Evolutionary conservation across 2,113 vertebrate genomes (phyloP).

Genomic region (Sprattus sprattus): DNA sequence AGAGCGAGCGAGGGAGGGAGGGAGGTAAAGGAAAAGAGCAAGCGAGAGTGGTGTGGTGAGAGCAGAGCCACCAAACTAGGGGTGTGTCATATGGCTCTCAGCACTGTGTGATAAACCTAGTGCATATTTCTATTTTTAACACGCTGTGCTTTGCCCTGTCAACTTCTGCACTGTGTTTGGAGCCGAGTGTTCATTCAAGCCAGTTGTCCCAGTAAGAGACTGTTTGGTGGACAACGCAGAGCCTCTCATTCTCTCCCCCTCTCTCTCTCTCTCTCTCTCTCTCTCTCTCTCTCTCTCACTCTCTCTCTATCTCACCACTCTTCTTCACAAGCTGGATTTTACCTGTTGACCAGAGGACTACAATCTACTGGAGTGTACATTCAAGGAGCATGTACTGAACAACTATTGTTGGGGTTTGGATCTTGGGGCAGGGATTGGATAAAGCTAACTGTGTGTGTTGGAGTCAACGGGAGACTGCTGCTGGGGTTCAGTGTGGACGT

Average conservation of each 20-base stretch:
- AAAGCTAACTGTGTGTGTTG: background rate
- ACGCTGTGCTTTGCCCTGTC: slow-evolving; percentile 78
- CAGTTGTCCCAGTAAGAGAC: slow-evolving; percentile 24
- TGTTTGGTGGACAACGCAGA: slow-evolving; percentile 18
- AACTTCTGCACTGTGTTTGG: slow-evolving; percentile 61
- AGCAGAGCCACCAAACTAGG: slow-evolving; percentile 74
- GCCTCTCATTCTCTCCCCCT: background rate
- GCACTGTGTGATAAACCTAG: slow-evolving; percentile 81
- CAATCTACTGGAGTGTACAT: slow-evolving; percentile 12
- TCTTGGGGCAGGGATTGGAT: background rate
- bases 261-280: background rate
- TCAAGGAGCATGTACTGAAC: background rate
- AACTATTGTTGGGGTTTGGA: slow-evolving; percentile 32
- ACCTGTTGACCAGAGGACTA: slow-evolving; percentile 15
- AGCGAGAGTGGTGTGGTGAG: slow-evolving; percentile 59
- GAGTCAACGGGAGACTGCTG: slow-evolving; percentile 17
- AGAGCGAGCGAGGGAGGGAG: slow-evolving; percentile 12
- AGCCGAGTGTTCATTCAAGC: slow-evolving; percentile 39
- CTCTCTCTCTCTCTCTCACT: background rate
- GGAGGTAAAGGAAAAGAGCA: slow-evolving; percentile 48
- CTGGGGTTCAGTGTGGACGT: background rate
- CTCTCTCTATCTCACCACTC: background rate
- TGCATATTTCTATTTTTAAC: slow-evolving; percentile 87
- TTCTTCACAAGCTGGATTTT: background rate
- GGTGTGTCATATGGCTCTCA: slow-evolving; percentile 74